phyloP scores from a whole-genome alignment of 2,888 invertebrate species.

The Priocnemis perturbator region DNA sequence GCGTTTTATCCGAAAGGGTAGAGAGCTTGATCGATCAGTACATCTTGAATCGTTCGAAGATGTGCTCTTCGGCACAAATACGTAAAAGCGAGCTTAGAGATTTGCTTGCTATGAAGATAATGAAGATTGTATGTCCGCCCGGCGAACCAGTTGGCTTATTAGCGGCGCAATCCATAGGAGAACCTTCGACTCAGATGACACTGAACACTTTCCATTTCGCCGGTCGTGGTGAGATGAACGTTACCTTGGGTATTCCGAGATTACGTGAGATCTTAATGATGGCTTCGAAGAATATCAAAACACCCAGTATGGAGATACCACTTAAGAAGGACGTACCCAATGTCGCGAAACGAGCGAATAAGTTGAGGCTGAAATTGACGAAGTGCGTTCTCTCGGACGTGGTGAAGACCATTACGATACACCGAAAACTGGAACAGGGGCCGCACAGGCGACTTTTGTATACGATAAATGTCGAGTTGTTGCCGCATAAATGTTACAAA shows the following conservation, averaged over 20 bases:
- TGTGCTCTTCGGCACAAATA: constrained; percentile 29
- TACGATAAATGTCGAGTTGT: constrained; percentile 83
- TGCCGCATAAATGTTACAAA: constrained; percentile 85
- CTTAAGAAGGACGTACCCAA: constrained; percentile 79
- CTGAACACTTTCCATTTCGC: constrained; percentile 99
- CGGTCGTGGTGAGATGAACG: constrained; percentile 99
- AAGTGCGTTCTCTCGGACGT: constrained; percentile 88
- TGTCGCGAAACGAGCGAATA: constrained; percentile 79
- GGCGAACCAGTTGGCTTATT: constrained; percentile 98
- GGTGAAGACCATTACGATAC: constrained; percentile 82
- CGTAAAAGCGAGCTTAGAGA: constrained; percentile 78
- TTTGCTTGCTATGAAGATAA: constrained; percentile 85
- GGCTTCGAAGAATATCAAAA: constrained; percentile 94
- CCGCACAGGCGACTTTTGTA: constrained; percentile 80
- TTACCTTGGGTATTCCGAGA: constrained; percentile 99
- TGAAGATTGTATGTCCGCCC: constrained; percentile 87
- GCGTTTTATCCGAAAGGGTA: constrained; percentile 89
- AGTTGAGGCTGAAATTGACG: constrained; percentile 84
- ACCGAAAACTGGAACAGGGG: constrained; percentile 78
- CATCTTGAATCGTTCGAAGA: constrained; percentile 69
- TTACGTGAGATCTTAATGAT: constrained; percentile 97
- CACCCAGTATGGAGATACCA: constrained; percentile 97
- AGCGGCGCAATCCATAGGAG: constrained; percentile 98
- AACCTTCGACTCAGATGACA: constrained; percentile 99
- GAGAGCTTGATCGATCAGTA: constrained; percentile 82